A percentile compares a stretch with the other conserved stretches of the same genome.
Evolutionary conservation across 2,797 vertebrate genomes (phyloP).

Genomic region (Eptatretus atami): DNA sequence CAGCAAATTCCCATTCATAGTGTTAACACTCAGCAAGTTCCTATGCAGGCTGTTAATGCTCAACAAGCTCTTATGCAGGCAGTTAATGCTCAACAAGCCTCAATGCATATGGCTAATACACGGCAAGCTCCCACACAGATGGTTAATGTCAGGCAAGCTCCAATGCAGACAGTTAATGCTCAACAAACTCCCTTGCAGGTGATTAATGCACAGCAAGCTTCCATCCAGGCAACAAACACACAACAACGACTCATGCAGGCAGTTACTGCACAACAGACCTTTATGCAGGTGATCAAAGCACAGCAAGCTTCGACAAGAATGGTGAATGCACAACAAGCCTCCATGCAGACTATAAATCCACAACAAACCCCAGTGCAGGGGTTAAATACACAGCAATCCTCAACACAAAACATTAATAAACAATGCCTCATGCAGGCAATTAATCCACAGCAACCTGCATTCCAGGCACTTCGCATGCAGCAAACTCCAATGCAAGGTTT

Average conservation of each 20-base stretch:
- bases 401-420: background rate
- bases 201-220: background rate
- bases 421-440: no score
- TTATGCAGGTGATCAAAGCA: background rate
- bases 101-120: background rate
- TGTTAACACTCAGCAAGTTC: background rate
- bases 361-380: constrained; percentile 1
- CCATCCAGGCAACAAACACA: background rate
- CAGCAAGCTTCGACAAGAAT: background rate
- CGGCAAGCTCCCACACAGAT: background rate
- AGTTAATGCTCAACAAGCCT: background rate
- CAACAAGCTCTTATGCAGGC: background rate
- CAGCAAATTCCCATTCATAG: background rate
- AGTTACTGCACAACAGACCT: background rate
- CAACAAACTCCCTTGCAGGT: background rate
- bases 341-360: constrained; percentile 1
- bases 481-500: no score
- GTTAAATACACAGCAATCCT: background rate
- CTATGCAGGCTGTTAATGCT: background rate
- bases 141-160: background rate
- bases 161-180: background rate
- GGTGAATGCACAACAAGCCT: background rate
- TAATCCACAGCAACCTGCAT: no score
- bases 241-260: background rate
- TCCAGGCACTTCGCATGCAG: no score